phyloP scores from a whole-genome alignment of 2,888 invertebrate species.

The Zelleria hepariella region DNA sequence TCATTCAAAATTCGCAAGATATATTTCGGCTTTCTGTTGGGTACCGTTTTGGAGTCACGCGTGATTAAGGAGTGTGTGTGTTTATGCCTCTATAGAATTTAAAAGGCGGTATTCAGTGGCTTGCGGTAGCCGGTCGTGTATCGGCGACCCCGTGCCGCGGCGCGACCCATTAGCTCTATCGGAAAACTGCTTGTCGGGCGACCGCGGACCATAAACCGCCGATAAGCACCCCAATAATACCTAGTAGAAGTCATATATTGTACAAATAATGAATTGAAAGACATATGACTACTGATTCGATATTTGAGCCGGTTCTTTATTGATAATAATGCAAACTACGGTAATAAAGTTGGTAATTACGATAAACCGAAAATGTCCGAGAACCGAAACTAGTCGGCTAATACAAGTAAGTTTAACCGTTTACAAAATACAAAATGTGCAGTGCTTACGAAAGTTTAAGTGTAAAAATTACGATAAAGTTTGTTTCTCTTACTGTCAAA shows the following conservation, averaged over 20 bases:
- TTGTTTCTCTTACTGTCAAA: constrained; percentile 32
- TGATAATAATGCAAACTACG: constrained; percentile 36
- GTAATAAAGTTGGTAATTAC: constrained; percentile 44
- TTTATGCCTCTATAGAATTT: not conserved
- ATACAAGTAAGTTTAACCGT: too few relatives aligned
- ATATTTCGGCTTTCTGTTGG: not conserved
- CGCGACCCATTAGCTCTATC: constrained; percentile 27
- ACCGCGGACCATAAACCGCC: constrained; percentile 10
- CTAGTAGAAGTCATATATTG: constrained; percentile 33
- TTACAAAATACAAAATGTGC: too few relatives aligned
- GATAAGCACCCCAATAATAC: constrained; percentile 31
- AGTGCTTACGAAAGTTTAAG: too few relatives aligned
- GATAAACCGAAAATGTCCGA: constrained; percentile 13
- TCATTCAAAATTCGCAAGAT: not conserved
- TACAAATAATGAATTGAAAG: constrained; percentile 38
- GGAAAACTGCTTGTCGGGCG: constrained; percentile 27
- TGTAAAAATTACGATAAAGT: too few relatives aligned
- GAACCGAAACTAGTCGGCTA: too few relatives aligned
- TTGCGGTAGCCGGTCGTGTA: not conserved
- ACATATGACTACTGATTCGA: constrained; percentile 32
- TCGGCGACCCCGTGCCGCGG: not conserved
- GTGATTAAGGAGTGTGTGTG: not conserved
- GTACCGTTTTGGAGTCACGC: not conserved
- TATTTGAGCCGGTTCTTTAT: constrained; percentile 28
- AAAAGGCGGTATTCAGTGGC: not conserved